Percentiles rank a stretch among this genome's conserved stretches.
Conservation (phyloP, 1,140 invertebrate genomes). For the Mya arenaria region DNA sequence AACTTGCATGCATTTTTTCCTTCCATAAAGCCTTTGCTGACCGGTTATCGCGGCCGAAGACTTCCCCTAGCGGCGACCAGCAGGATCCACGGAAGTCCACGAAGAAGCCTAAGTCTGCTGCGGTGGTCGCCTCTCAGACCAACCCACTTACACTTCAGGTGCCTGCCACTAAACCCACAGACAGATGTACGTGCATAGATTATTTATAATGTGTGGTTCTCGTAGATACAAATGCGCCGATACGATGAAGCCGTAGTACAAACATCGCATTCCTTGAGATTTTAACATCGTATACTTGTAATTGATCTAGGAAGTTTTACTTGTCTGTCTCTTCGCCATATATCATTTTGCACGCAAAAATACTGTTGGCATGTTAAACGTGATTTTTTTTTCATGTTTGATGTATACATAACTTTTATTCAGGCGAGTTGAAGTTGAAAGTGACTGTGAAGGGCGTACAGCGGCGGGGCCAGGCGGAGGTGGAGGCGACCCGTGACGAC, state of each 20-base stretch:
- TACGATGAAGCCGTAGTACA: too few relatives aligned
- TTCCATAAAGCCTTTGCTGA: constrained; percentile 40
- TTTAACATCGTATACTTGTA: too few relatives aligned
- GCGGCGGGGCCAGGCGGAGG: background rate
- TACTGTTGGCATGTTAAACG: too few relatives aligned
- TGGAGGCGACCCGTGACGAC: constrained; percentile 35
- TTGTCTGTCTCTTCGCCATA: too few relatives aligned
- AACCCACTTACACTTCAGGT: constrained; percentile 18
- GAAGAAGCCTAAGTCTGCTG: constrained; percentile 22
- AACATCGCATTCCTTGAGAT: too few relatives aligned
- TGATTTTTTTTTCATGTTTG: too few relatives aligned
- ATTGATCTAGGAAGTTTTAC: too few relatives aligned
- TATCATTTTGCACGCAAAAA: too few relatives aligned
- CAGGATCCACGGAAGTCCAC: background rate
- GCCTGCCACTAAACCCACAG: constrained; percentile 25
- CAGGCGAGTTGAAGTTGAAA: constrained; percentile 48
- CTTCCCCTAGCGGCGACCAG: background rate
- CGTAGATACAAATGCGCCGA: too few relatives aligned
- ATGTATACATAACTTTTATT: too few relatives aligned
- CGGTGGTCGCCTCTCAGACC: background rate
- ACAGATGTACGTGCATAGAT: constrained; percentile 27
- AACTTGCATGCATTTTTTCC: too few relatives aligned
- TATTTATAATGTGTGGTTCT: background rate
- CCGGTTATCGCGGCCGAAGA: constrained; percentile 38
- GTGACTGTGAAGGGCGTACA: constrained; percentile 42